Base-by-base conservation (phyloP, 2,888 invertebrate species). In the Cistogaster globosa region DNA sequence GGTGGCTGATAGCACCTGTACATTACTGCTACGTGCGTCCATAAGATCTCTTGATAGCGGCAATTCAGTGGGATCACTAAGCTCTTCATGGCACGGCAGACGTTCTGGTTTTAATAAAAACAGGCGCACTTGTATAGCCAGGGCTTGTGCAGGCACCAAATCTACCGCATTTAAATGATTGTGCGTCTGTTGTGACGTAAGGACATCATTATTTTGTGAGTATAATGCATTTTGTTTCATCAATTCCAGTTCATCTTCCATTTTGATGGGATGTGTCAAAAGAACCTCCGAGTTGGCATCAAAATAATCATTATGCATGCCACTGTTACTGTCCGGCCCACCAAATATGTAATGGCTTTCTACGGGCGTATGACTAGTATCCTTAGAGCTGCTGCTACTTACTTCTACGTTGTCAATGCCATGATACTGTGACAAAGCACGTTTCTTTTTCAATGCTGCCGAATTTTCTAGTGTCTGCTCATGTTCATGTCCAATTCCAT, bases 1-100 rank as follows among this genome's bases (percentile, higher is more conserved):
- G 7, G 85, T 74, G 38, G 82, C 74, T 16, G 85, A 60, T 26
- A 85, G 60, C 1, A 90, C 89, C 83, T 90, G 90, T 38, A 88
- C 89, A 86, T 90, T 90, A 84, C 83, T 85, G 48, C 87, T 91
- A 86, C 92, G 91, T 80, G 91, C 91, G 87, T 92, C 92, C 92
- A 92, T 92, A 58, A 92, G 90, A 87, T 92, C 94, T 78, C 94
- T 94, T 87, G 94, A 94, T 51, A 94, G 93, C 7, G 94, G 94
- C 89, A 94, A 93, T 60, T 94, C 95, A 22, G 95, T 95, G 63
- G 94, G 94, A 88, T 94, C 94, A 88, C 94, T 94, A n/a, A 94
- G 92, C 71, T 94, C 94, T 85, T 94, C 94, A 74, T 95, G 94
- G 89, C 95, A 95, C 22, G 95, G 95, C 76, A 95, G 91, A 74